These are phyloP conservation scores for Drosophila willistoni DNA, from an alignment of 1,140 invertebrate genomes.

Conservation along the genomic window DNA sequence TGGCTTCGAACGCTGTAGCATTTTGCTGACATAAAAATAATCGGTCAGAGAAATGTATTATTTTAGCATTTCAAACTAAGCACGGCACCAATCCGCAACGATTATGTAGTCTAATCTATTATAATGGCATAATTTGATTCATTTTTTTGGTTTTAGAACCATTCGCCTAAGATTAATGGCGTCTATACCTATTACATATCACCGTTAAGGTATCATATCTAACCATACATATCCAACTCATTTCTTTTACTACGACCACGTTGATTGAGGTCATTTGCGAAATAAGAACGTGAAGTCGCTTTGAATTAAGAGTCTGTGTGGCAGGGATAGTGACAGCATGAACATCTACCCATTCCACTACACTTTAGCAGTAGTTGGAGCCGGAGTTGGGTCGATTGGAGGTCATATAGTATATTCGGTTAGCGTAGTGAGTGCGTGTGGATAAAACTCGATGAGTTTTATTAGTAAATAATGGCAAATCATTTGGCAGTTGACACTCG, in stretches of 20 bases:
- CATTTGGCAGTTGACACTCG: conserved; percentile 82
- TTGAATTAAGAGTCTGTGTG: conserved; percentile 58
- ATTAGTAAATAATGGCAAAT: conserved; percentile 83
- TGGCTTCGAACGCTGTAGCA: too few species aligned
- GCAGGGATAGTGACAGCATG: conserved; percentile 18
- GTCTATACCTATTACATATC: too few species aligned
- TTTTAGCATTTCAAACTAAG: too few species aligned
- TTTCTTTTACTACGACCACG: conserved; percentile 1
- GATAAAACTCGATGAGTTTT: conserved; percentile 78
- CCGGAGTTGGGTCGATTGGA: not conserved
- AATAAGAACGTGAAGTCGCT: conserved; percentile 65
- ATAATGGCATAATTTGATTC: too few species aligned
- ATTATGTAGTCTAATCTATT: too few species aligned
- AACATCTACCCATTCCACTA: conserved; percentile 25
- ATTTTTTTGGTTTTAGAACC: too few species aligned
- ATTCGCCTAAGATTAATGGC: too few species aligned
- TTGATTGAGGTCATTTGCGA: conserved; percentile 72
- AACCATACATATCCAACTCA: not conserved
- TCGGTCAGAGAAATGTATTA: too few species aligned
- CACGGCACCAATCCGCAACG: too few species aligned
- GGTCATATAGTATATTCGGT: conserved; percentile 56
- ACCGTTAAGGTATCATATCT: too few species aligned
- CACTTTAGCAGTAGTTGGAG: not conserved
- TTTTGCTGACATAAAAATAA: too few species aligned
- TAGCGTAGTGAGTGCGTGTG: conserved; percentile 51